Evolutionary conservation across 2,113 vertebrate species (phyloP).

Genomic region (Stictonetta naevosa): DNA sequence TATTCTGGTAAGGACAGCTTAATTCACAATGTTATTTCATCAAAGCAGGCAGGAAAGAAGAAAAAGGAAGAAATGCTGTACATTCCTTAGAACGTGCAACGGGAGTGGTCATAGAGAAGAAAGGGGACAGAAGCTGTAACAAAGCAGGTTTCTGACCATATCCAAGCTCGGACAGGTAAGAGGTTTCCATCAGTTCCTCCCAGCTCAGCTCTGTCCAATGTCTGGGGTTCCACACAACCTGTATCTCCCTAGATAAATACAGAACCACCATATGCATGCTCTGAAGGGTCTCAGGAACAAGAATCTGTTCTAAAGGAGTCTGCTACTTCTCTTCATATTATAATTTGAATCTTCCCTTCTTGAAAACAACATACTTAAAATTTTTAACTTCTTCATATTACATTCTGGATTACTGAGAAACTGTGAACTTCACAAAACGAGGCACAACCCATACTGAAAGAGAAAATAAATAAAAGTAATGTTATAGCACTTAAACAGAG

Average conservation of each 20-base stretch:
- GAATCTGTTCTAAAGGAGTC: neutral
- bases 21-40: neutral
- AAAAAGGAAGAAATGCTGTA: neutral
- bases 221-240: neutral
- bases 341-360: neutral
- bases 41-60: neutral
- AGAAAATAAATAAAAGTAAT: neutral
- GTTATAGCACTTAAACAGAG: neutral
- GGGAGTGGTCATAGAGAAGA: neutral
- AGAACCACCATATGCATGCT: neutral
- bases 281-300: neutral
- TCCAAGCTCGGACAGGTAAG: neutral
- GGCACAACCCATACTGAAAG: neutral
- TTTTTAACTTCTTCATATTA: neutral
- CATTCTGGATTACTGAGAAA: neutral
- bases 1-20: neutral
- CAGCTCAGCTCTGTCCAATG: neutral
- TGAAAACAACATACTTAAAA: neutral
- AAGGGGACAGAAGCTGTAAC: neutral
- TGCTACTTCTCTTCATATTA: neutral
- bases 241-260: neutral
- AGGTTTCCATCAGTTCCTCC: neutral
- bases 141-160: neutral
- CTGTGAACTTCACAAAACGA: neutral
- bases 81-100: neutral